Base-by-base conservation (phyloP, 1,140 invertebrate species). In the Drosophila nikananu region DNA sequence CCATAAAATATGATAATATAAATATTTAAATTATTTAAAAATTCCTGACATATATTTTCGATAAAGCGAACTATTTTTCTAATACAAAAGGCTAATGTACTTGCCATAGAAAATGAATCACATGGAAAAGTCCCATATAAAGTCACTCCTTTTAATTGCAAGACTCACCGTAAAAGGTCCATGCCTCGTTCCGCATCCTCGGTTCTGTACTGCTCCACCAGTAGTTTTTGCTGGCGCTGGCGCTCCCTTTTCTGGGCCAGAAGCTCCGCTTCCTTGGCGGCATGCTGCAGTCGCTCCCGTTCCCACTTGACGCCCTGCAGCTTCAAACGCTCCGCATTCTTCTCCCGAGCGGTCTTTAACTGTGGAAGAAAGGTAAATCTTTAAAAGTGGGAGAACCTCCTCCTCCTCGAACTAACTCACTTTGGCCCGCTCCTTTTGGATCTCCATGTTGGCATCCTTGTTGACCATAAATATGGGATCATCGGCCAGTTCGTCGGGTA, bases 381-480 rank as follows among this genome's bases (percentile, higher is more conserved):
- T 30, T 2, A 2, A 52, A 0, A 23, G 5, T 15, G 15, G 30
- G n/a, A n/a, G 15, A 6, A 10, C 8, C 8, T 23, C 0, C 8
- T n/a, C 0, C 23, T 49, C 15, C 23, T 39, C 9, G 3, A 23
- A 3, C 5, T 4, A 41, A 49, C 42, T 17, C 77, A 95, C 95
- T 93, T 94, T 94, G 51, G 93, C 93, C 51, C 94, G 92, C 66
- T 93, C 93, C 54, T 94, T 93, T 23, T 94, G 93, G 48, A 94
- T 94, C 57, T 95, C 93, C 35, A 93, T 78, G 37, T 95, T 94
- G 64, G 94, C 95, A 77, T 95, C 94, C 60, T 94, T 92, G 80
- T 95, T 94, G 23, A 95, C 94, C 62, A 95, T 93, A 82, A 95
- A 95, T 19, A 95, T 94, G 35, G 95, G 95, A 94, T 95, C 95